Base-by-base conservation (phyloP, 2,113 vertebrate species). In the Aythya baeri region DNA sequence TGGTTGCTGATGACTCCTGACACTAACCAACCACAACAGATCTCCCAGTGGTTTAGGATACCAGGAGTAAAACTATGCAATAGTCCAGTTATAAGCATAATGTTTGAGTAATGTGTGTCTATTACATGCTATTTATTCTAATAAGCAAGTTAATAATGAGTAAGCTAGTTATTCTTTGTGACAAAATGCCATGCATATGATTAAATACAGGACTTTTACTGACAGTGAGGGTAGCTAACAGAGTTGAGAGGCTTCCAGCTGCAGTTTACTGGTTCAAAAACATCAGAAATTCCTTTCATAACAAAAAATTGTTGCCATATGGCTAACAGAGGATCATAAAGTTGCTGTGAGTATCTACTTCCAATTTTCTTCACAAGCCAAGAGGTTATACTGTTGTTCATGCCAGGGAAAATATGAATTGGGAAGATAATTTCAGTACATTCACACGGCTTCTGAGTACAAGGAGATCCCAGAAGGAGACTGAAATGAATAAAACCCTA, bases 121-220 rank as follows among this genome's bases (percentile, higher is more conserved):
- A 55, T 83, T 43, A 29, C 23, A 3, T 29, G 18, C 26, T 13
- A 6, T 59, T 50, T 59, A 8, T 76, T 55, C 22, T 23, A 50
- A 50, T 50, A 50, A 50, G 49, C 22, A 23, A 50, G 22, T 12
- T 50, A 50, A 50, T 50, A 50, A 50, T 23, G 11, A 12, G 4
- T 26, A 31, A 81, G 44, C 55, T 62, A 13, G 26, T 50, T 71
- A 84, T 32, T 36, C 34, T 29, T 38, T 34, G 34, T 50, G 34
- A 73, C 17, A 73, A 63, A 76, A 58, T 2, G 1, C 18, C 7
- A 5, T 0, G 0, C 14, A 2, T 57, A 13, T n/a, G 63, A 83
- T 25, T 89, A 73, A 88, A 73, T 66, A 31, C 2, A 80, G 46
- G 20, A 17, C 17, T 68, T 80, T 41, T 58, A 21, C 23, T 73